phyloP scores from a whole-genome alignment of 1,140 invertebrate species.

The Drosophila micromelanica region DNA sequence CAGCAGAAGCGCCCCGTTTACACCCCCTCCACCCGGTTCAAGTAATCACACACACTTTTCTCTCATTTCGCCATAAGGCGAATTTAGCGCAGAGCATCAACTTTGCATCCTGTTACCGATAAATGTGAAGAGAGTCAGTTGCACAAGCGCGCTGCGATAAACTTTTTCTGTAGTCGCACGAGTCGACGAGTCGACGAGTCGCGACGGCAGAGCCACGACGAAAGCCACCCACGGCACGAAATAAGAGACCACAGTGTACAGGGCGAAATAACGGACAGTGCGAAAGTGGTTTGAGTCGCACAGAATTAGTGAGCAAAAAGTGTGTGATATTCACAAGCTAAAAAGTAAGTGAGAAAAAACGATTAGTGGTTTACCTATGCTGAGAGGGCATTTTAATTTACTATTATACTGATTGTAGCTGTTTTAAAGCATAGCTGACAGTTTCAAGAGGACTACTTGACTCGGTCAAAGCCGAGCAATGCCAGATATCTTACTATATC shows the following conservation, averaged over 20 bases:
- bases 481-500: no score
- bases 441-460: no score
- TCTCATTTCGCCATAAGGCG: conserved; percentile 41
- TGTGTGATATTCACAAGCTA: background rate
- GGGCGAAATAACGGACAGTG: background rate
- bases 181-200: background rate
- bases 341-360: background rate
- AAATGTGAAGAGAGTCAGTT: conserved; percentile 39
- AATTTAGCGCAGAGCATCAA: conserved; percentile 39
- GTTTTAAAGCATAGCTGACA: no score
- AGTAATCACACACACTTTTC: conserved; percentile 2
- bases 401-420: no score
- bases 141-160: conserved; percentile 46
- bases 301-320: background rate
- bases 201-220: conserved; percentile 7
- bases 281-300: background rate
- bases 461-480: no score
- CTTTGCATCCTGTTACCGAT: conserved; percentile 56
- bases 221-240: conserved; percentile 39
- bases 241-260: background rate
- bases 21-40: background rate
- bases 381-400: no score
- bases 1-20: background rate
- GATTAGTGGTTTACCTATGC: background rate
- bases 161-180: conserved; percentile 4